Evolutionary conservation across 1,140 invertebrate species (phyloP), one percentile per base, ranked within the genome.

Genomic region (Cydia fagiglandana): DNA sequence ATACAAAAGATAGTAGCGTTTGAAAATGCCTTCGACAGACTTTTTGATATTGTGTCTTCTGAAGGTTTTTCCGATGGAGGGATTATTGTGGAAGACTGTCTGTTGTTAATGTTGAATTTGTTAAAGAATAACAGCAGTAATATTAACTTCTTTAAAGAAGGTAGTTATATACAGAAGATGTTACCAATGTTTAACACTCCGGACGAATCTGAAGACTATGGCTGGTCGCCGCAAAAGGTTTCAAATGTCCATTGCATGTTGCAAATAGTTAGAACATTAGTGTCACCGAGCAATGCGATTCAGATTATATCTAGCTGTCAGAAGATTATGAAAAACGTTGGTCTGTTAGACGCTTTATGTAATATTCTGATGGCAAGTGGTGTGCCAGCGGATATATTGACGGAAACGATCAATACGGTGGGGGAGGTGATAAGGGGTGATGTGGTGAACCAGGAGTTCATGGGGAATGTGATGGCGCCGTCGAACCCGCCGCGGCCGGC

Each of bases 1-100:
- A 98, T 99, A 83, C 99, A 99, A 91, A 99, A 99, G 94, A 99
- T 99, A 85, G 98, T 99, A 4, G 99, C 98, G 0, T 99, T 99
- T 94, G 98, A 99, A 94, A 99, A 99, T 94, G 98, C 98, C 0
- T 99, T 99, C 92, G 98, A 99, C 93, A 95, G 97, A 80, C 94
- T 99, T 50, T 97, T 99, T 82, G 97, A 98, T 86, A 98, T 99
- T 41, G 97, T 99, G 30, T 94, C 93, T 1, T 96, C 97, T 81
- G 99, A 99, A 94, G 98, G 98, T 64, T 96, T 96, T 81, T 96
- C 97, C 28, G 98, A 99, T 93, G 99, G 98, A 74, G 98, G 98
- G 38, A 99, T 99, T 75, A 97, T 99, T 4, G 99, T 99, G 4
- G 98, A 99, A 94, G 99, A 99, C 93, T 99, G 98, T 93, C 93